Conservation (phyloP, 2,888 invertebrate genomes). For the Glyphotaelius pellucidus region DNA sequence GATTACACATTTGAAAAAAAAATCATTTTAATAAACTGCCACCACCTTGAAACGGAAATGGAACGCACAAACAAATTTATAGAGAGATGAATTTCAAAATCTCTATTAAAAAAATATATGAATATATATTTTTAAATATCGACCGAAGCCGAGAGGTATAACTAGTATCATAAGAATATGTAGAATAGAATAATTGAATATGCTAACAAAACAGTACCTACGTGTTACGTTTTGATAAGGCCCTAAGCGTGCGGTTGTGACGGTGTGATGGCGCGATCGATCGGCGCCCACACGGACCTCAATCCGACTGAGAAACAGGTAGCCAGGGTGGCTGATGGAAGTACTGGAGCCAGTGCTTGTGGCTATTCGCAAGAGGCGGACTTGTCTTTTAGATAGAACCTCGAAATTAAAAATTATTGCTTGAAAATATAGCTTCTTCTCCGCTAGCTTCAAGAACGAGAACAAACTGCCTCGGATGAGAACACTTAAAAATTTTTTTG, state of each 20-base stretch:
- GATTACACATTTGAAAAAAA: no score
- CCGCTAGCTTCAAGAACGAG: no score
- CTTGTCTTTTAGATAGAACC: neutral
- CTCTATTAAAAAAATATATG: no score
- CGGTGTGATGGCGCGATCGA: constrained; percentile 6
- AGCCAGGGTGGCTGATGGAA: neutral
- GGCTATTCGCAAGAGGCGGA: neutral
- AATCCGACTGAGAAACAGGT: constrained; percentile 15
- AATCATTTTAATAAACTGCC: no score
- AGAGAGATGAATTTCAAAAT: no score
- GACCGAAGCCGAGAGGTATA: neutral
- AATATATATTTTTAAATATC: no score
- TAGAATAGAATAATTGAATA: neutral
- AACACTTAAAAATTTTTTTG: no score
- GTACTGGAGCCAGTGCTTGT: neutral
- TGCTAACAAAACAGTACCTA: neutral
- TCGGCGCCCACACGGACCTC: constrained; percentile 7
- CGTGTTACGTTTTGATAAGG: constrained; percentile 15
- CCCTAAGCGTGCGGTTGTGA: constrained; percentile 4
- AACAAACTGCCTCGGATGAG: no score
- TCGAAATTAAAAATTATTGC: neutral
- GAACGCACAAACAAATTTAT: no score
- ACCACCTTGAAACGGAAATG: no score
- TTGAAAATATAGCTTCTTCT: no score
- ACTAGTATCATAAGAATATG: neutral